Evolutionary conservation across 2,888 invertebrate genomes (phyloP), one percentile per base, ranked within the genome.

Genomic region (Metallyticus violacea): DNA sequence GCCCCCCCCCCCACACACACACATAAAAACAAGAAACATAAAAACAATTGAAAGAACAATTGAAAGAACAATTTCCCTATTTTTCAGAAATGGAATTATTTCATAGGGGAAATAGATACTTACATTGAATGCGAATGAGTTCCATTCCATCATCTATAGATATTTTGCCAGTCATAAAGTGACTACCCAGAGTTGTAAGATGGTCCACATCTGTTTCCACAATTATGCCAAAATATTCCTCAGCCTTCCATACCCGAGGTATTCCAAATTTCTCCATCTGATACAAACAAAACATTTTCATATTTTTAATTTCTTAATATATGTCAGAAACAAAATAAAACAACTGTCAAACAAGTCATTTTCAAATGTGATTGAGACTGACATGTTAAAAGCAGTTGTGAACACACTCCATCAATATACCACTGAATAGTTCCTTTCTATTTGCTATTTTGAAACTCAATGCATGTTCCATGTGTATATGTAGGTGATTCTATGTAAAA

Each of bases 181-280:
- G 94, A 88, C 95, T 94, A 82, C 87, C 89, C 88, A 97, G 93
- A 89, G 95, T 93, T 88, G 96, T 95, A 81, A 97, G 93, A 90
- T 95, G 94, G 90, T 96, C 95, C 89, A 96, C 93, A 90, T 97
- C 96, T 80, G 96, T 96, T 91, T 95, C 96, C 86, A 97, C 90
- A 88, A 97, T 94, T 89, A 97, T 93, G 85, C 95, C 95, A 90
- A 97, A 94, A 90, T 95, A 94, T 88, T 96, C 95, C 85, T 95
- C 94, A 85, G 95, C 95, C 26, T 90, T 95, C 97, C 97, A 97
- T 30, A 97, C 96, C 86, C 96, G 93, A 82, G 96, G 94, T 90
- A 95, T 94, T 86, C 97, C 97, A 91, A 96, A 96, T 90, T 95
- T 94, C 90, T 97, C 96, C 90, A 97, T 92, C 96, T 97, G 91